Evolutionary conservation across 2,113 vertebrate species (phyloP), one percentile per base, ranked within the genome.

Genomic region (Turdus rufiventris): DNA sequence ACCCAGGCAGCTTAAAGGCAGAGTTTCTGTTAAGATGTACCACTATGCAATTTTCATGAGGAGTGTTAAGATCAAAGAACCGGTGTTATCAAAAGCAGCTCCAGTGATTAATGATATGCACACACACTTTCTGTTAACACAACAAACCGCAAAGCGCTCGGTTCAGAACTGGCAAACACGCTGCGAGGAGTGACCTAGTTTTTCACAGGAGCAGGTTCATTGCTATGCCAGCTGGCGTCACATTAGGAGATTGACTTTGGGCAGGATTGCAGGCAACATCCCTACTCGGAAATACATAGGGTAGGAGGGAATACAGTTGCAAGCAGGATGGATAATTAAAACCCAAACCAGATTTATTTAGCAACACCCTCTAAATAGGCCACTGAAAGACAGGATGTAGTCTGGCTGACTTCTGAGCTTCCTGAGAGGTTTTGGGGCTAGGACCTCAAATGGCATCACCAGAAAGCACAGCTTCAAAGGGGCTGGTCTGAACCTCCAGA

Each of bases 31-130:
- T 80, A 14, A 68, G 88, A 90, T 80, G 68, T 79, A 63, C 75
- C 92, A 94, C 97, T 97, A 97, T 97, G 96, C 97, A 97, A 96
- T 83, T 96, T 88, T 91, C 66, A 77, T 40, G 79, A 94, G 90
- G 88, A 84, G 58, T 6, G 38, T 93, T 93, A 53, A 94, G 84
- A 96, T 96, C 91, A 95, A 89, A 94, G 91, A 65, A 21, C 28
- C 0, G 1, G 56, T 36, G 47, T 87, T 87, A 80, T 43, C 92
- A 63, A 54, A 81, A 96, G 85, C 85, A 89, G 94, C 93, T 77
- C 65, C 72, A 77, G 89, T 25, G 54, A 83, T 88, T 85, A 89
- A 87, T 33, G 78, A 68, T 25, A 58, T 34, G 68, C 88, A 86
- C 79, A 68, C 91, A 82, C 78, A 60, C 68, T 67, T 92, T 42